A percentile compares a stretch with the other conserved stretches of the same genome.
Conservation (phyloP, 2,113 vertebrate species). For the Rhinoptilus africanus region DNA sequence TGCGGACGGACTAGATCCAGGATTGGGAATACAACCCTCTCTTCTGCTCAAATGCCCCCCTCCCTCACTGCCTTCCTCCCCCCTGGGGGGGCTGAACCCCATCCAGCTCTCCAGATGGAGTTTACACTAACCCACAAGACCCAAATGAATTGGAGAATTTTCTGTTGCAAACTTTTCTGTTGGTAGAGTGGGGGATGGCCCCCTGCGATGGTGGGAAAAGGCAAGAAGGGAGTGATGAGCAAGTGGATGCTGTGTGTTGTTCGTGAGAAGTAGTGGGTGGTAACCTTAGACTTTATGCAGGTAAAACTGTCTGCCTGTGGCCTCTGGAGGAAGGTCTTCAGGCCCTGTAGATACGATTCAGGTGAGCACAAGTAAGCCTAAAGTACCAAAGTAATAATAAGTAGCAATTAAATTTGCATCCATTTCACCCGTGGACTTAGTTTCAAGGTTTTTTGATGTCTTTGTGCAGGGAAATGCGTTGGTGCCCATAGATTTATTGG, state of each 20-base stretch:
- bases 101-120: accelerated
- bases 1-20: background rate
- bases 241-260: accelerated
- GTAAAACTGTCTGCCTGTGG: background rate
- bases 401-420: background rate
- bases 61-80: background rate
- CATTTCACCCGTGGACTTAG: background rate
- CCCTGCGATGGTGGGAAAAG: background rate
- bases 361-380: background rate
- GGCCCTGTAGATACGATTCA: background rate
- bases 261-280: background rate
- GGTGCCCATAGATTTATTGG: background rate
- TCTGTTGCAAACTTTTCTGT: background rate
- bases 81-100: background rate
- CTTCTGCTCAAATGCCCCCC: background rate
- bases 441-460: background rate
- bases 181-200: background rate
- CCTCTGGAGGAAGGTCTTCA: background rate
- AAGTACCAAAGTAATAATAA: background rate
- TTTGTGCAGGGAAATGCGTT: background rate
- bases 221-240: background rate
- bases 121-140: background rate
- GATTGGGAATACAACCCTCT: background rate
- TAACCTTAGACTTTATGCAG: background rate
- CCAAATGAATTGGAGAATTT: background rate